Percentiles rank a stretch among this genome's conserved stretches.
phyloP scores from a whole-genome alignment of 1,140 invertebrate genomes.

The Drosophila mauritiana region DNA sequence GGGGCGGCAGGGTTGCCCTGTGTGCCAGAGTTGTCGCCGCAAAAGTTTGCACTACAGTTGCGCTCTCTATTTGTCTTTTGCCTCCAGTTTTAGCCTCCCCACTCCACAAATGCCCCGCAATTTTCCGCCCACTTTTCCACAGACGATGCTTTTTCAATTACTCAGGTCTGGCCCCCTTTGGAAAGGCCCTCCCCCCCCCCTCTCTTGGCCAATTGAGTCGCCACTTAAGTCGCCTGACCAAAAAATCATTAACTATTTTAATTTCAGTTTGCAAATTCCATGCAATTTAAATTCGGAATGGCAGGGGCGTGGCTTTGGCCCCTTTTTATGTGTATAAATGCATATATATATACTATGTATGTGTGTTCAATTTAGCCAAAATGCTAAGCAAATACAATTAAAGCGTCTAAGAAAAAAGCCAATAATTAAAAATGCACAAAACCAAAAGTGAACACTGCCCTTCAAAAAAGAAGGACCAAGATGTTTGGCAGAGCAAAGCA shows the following conservation, averaged over 20 bases:
- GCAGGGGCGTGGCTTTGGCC: conserved; percentile 33
- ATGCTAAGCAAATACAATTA: conserved; percentile 80
- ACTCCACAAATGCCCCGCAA: background rate
- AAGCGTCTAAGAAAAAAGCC: conserved; percentile 78
- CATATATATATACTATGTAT: background rate
- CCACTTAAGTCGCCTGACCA: conserved; percentile 72
- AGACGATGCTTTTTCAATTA: conserved; percentile 72
- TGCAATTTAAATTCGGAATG: conserved; percentile 77
- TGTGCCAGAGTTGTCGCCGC: conserved; percentile 69
- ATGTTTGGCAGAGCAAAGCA: background rate
- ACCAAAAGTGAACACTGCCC: conserved; percentile 62
- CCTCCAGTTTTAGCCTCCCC: conserved; percentile 3
- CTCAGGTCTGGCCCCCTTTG: conserved; percentile 24
- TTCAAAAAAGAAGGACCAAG: conserved; percentile 16
- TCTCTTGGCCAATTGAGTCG: conserved; percentile 42
- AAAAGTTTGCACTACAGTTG: conserved; percentile 64
- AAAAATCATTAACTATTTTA: conserved; percentile 83
- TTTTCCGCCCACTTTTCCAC: conserved; percentile 10
- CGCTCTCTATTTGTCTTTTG: conserved; percentile 69
- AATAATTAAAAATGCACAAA: conserved; percentile 82
- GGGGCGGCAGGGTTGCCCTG: conserved; percentile 21
- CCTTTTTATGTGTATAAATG: background rate
- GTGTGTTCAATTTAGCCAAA: conserved; percentile 57
- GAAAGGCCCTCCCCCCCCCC: background rate
- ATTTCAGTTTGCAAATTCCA: conserved; percentile 81